Percentiles rank a stretch among this genome's conserved stretches.
These are phyloP conservation scores for Tetramorium parvispinum DNA, from an alignment of 1,140 invertebrate genomes.

Conservation along the genomic window DNA sequence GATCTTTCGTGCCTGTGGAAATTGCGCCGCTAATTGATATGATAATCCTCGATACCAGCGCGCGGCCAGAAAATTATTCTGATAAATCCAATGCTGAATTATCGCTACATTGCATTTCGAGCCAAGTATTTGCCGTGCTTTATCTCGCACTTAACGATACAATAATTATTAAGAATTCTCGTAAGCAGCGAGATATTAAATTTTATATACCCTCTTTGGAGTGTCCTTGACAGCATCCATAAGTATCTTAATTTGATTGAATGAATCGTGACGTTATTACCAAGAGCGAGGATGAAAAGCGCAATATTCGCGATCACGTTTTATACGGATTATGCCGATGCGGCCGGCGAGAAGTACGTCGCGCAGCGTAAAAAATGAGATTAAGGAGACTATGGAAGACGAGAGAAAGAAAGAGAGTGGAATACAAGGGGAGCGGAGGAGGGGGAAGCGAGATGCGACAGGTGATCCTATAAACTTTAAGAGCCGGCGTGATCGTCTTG, in stretches of 20 bases:
- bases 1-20: constrained; percentile 18
- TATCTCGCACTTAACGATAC: neutral
- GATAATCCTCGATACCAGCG: neutral
- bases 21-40: neutral
- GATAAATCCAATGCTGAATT: neutral
- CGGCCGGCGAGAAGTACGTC: neutral
- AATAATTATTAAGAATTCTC: neutral
- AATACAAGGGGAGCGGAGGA: neutral
- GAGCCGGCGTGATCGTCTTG: constrained; percentile 33
- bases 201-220: neutral
- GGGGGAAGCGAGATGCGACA: constrained; percentile 42
- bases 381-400: constrained; percentile 1
- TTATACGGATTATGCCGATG: constrained; percentile 25
- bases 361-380: constrained; percentile 16
- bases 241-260: neutral
- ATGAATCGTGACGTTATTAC: neutral
- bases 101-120: neutral
- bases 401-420: neutral
- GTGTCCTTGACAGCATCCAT: neutral
- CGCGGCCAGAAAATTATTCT: constrained; percentile 9
- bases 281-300: neutral
- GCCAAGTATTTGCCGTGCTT: neutral
- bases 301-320: neutral
- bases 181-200: neutral
- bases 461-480: constrained; percentile 52